A percentile compares a stretch with the other conserved stretches of the same genome.
Conservation (phyloP, 2,113 vertebrate species). For the Mirza zaza region DNA sequence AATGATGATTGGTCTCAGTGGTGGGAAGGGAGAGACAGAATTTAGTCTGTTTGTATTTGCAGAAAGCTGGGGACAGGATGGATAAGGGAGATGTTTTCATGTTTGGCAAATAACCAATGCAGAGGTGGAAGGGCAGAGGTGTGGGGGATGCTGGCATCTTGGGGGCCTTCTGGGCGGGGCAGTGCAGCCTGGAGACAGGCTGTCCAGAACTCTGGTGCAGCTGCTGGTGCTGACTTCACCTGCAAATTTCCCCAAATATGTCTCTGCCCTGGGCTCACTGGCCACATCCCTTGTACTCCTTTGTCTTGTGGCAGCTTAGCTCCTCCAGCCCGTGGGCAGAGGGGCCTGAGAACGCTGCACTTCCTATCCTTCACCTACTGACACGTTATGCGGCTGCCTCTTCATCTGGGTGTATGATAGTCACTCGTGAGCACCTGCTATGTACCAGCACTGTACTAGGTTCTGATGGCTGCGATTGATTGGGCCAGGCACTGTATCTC, state of each 20-base stretch:
- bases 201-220: neutral
- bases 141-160: neutral
- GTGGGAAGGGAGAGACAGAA: neutral
- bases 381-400: neutral
- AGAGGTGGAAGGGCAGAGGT: accelerated
- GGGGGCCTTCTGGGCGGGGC: neutral
- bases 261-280: neutral
- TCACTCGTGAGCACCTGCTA: neutral
- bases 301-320: neutral
- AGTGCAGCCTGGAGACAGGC: neutral
- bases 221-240: neutral
- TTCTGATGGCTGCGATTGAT: neutral
- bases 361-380: too few species aligned
- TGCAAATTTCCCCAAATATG: neutral
- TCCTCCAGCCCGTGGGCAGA: neutral
- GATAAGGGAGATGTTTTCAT: neutral
- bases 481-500: neutral
- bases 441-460: neutral
- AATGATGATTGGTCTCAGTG: neutral
- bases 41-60: conserved; percentile 8
- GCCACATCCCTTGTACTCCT: neutral
- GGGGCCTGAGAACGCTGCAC: neutral
- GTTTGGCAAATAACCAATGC: neutral
- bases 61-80: neutral
- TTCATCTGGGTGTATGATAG: neutral